Evolutionary conservation across 2,113 vertebrate genomes (phyloP).

Genomic region (Rhineura floridana): DNA sequence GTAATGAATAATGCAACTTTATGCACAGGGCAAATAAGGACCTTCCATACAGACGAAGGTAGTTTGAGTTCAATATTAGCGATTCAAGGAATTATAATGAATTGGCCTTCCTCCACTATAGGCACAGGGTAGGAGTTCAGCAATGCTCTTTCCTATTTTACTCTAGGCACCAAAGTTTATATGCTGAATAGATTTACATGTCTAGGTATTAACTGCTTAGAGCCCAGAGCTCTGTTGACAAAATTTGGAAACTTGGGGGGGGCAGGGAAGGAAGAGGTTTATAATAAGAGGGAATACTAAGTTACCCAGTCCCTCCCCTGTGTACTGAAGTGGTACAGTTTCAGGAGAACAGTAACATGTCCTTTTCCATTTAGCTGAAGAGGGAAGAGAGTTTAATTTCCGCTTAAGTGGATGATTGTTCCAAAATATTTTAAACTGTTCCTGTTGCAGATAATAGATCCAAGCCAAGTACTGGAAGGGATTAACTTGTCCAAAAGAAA

Average conservation of each 20-base stretch:
- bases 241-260: neutral
- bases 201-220: neutral
- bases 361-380: neutral
- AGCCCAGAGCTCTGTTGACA: neutral
- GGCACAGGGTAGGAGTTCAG: neutral
- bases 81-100: no score
- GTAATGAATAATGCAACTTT: neutral
- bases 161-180: neutral
- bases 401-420: slow-evolving; percentile 48
- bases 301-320: neutral
- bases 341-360: neutral
- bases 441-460: slow-evolving; percentile 85
- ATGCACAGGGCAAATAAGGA: neutral
- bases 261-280: no score
- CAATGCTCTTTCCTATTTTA: neutral
- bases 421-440: slow-evolving; percentile 62
- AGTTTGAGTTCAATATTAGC: neutral
- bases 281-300: neutral
- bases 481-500: slow-evolving; percentile 96
- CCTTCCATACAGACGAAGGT: neutral
- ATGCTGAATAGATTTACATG: neutral
- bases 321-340: neutral
- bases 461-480: slow-evolving; percentile 91
- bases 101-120: neutral
- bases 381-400: slow-evolving; percentile 26